Evolutionary conservation across 2,888 invertebrate genomes (phyloP).

Genomic region (Beris morrisii): DNA sequence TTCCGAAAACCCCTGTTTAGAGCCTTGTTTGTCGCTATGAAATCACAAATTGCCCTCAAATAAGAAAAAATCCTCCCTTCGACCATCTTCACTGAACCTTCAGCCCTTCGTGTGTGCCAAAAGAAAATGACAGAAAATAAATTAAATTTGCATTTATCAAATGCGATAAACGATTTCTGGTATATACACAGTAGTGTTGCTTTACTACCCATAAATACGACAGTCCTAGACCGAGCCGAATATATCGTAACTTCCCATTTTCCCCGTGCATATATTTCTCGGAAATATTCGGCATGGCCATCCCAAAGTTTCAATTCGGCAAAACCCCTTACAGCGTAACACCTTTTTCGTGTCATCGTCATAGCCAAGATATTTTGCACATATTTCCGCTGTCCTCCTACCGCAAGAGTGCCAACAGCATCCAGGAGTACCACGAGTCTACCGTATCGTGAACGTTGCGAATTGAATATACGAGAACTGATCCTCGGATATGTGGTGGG

Average conservation of each 20-base stretch:
- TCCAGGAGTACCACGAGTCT: too few species aligned
- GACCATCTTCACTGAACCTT: too few species aligned
- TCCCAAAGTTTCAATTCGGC: constrained; percentile 26
- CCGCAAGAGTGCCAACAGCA: constrained; percentile 7
- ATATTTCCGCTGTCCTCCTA: constrained; percentile 37
- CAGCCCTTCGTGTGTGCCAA: too few species aligned
- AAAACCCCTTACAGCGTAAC: constrained; percentile 34
- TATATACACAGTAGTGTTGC: background rate
- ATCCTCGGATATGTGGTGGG: too few species aligned
- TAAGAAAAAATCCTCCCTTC: too few species aligned
- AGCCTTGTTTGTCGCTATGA: too few species aligned
- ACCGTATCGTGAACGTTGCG: too few species aligned
- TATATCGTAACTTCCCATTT: constrained; percentile 13
- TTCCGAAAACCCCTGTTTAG: too few species aligned
- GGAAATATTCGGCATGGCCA: constrained; percentile 18
- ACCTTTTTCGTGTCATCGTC: constrained; percentile 39
- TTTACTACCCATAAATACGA: constrained; percentile 20
- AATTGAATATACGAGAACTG: too few species aligned
- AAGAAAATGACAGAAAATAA: constrained; percentile 23
- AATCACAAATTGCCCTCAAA: too few species aligned
- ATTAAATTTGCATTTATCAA: constrained; percentile 40
- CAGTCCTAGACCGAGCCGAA: constrained; percentile 16
- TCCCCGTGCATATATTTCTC: constrained; percentile 11
- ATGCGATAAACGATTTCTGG: constrained; percentile 36
- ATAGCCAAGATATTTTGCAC: constrained; percentile 39